Evolutionary conservation across 2,113 vertebrate species (phyloP), one percentile per base, ranked within the genome.

Genomic region (Nematolebias whitei): DNA sequence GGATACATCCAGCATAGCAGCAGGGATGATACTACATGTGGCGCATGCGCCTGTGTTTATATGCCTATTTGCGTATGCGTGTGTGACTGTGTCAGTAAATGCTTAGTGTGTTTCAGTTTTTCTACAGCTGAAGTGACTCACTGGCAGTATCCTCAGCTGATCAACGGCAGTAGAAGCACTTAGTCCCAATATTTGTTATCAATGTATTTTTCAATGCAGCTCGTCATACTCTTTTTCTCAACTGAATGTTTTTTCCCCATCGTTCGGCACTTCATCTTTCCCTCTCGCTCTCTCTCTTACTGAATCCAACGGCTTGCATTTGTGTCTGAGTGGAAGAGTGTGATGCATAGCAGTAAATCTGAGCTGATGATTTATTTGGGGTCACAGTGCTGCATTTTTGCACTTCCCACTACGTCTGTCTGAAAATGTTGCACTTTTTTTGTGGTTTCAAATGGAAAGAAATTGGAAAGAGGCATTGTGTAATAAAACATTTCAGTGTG

Each of bases 1-100:
- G 79, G 84, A 85, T 74, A 67, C 79, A 76, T 85, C 71, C 76
- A 75, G 69, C 79, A 74, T 77, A 80, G 78, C 75, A 87, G 84
- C 84, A 83, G 82, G 80, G 78, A 71, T 68, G 75, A 80, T 68
- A 74, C 59, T 49, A 47, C 59, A 62, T 72, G 76, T 63, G 66
- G 79, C 43, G 74, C 74, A 79, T 79, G 75, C 57, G 69, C 57
- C 63, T 72, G 78, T 67, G 74, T 87, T 85, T 82, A 78, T 78
- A 81, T 80, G 74, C 59, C 47, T 74, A 24, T 72, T 63, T 87
- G 74, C 47, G 55, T 79, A 78, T 68, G 64, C 55, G 47, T 48
- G 40, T 20, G n/a, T 20, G 58, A 54, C 52, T 65, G 47, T 62
- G 48, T 72, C 20, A 56, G 62, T 57, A 20, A 73, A 44, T 24